Percentiles rank a stretch among this genome's conserved stretches.
Conservation (phyloP, 2,888 invertebrate genomes). For the Polietes domitor region DNA sequence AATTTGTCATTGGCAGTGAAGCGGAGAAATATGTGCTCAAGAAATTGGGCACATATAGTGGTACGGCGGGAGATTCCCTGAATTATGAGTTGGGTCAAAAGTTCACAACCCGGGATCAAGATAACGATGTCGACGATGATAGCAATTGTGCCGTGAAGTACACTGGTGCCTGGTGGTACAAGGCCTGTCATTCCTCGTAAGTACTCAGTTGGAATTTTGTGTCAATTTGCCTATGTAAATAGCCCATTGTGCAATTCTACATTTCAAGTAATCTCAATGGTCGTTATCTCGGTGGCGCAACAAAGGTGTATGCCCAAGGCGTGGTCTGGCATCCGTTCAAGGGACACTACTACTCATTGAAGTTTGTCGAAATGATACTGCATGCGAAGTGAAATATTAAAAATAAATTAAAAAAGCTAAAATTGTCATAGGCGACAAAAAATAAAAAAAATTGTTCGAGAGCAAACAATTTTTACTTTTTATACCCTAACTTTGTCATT, state of each 20-base stretch:
- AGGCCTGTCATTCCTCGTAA: constrained; percentile 84
- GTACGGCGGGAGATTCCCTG: constrained; percentile 86
- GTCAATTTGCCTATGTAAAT: too few relatives aligned
- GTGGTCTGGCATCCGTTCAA: constrained; percentile 63
- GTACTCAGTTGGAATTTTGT: background rate
- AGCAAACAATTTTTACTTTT: too few relatives aligned
- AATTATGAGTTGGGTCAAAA: constrained; percentile 86
- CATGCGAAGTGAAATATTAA: too few relatives aligned
- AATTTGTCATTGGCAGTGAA: constrained; percentile 85
- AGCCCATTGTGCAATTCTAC: background rate
- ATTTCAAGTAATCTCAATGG: constrained; percentile 67
- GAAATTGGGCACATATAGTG: constrained; percentile 84
- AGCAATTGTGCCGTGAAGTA: constrained; percentile 86
- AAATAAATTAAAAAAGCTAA: too few relatives aligned
- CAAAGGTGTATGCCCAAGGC: constrained; percentile 55
- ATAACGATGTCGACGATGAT: constrained; percentile 85
- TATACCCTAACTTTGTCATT: too few relatives aligned
- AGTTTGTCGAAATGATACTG: constrained; percentile 64
- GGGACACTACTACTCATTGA: constrained; percentile 65
- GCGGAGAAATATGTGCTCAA: constrained; percentile 85
- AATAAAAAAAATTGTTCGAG: background rate
- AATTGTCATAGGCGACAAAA: too few relatives aligned
- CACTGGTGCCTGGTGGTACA: constrained; percentile 89
- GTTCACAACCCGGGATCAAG: constrained; percentile 85
- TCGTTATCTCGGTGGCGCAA: constrained; percentile 34